phyloP scores from a whole-genome alignment of 1,140 invertebrate species.

The Drosophila pseudoananassae region DNA sequence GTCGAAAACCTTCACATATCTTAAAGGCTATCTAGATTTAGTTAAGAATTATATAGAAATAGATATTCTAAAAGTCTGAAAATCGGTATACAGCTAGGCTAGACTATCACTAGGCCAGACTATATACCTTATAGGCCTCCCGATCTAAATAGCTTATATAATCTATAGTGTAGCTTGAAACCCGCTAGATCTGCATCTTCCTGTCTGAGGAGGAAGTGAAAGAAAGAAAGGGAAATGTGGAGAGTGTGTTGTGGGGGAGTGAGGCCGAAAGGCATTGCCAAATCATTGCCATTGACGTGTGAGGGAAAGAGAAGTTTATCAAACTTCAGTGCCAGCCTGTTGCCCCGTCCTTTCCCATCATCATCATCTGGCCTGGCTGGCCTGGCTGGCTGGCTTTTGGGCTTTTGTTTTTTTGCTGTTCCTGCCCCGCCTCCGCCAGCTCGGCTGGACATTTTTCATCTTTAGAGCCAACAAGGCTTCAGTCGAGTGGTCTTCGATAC shows the following conservation, averaged over 20 bases:
- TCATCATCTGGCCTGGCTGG: not conserved
- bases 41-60: no score
- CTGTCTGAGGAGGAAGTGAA: not conserved
- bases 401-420: not conserved
- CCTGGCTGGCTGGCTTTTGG: not conserved
- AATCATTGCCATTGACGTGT: conserved; percentile 57
- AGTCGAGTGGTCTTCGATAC: conserved; percentile 28
- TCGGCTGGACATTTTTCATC: conserved; percentile 38
- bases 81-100: no score
- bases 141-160: no score
- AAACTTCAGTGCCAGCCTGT: conserved; percentile 41
- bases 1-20: no score
- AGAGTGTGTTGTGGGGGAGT: not conserved
- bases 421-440: not conserved
- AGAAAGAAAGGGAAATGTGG: conserved; percentile 3
- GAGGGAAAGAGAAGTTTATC: conserved; percentile 44
- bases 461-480: conserved; percentile 45
- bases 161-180: not conserved
- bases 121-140: no score
- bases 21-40: no score
- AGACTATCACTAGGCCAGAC: no score
- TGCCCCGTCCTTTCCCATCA: conserved; percentile 4
- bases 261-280: conserved; percentile 23
- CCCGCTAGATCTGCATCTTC: not conserved
- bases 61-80: no score